Percentiles rank a stretch among this genome's conserved stretches.
Conservation (phyloP, 2,888 invertebrate species). For the Sinodicranocentrus sp. region DNA sequence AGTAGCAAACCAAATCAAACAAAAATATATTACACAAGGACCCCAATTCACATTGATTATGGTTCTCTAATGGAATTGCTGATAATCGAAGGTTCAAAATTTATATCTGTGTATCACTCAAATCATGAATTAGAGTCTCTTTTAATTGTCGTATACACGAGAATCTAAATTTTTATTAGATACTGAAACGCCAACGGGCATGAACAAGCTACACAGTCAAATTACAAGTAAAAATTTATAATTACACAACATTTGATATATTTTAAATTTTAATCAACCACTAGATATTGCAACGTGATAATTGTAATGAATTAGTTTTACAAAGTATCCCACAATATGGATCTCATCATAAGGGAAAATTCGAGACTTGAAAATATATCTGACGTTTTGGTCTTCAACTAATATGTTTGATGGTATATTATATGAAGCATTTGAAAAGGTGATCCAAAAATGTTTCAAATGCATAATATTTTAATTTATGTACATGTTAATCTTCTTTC, state of each 20-base stretch:
- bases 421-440: constrained; percentile 12
- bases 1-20: not conserved
- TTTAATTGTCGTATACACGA: not conserved
- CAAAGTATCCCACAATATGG: constrained; percentile 19
- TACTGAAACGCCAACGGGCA: too few species aligned
- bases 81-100: constrained; percentile 1
- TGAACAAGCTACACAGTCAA: not conserved
- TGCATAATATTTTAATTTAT: constrained; percentile 21
- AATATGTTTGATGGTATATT: not conserved
- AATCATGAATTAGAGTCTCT: constrained; percentile 5
- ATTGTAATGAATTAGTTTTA: constrained; percentile 1
- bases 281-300: too few species aligned
- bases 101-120: not conserved
- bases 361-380: too few species aligned
- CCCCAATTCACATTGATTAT: constrained; percentile 5
- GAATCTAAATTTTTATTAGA: too few species aligned
- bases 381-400: not conserved
- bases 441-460: constrained; percentile 21
- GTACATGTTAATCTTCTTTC: constrained; percentile 2
- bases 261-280: too few species aligned
- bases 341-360: not conserved
- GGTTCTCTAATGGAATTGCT: not conserved
- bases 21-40: not conserved
- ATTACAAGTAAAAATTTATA: too few species aligned
- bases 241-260: too few species aligned